Evolutionary conservation across 2,113 vertebrate species (phyloP), one percentile per base, ranked within the genome.

Genomic region (Epinephelus lanceolatus): DNA sequence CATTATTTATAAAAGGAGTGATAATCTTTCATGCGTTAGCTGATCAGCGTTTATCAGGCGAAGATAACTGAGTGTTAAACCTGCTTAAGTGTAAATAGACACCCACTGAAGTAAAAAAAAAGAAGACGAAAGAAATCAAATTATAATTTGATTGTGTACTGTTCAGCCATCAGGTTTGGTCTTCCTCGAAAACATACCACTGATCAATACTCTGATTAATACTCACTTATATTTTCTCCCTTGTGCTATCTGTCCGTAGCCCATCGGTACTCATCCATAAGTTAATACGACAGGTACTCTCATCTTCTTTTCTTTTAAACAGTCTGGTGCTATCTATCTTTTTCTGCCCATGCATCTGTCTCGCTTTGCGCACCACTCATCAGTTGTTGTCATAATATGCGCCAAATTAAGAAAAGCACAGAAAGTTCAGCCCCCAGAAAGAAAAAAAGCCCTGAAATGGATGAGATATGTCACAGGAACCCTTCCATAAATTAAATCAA

Each of bases 401-500:
- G 65, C 13, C 42, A 70, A 60, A 73, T 71, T 63, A 47, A 27
- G 47, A 67, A 49, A 45, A 49, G 19, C 45, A 30, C 15, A 55
- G 56, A 66, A 60, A 42, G 15, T 21, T 33, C 11, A 30, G 9
- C 11, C 47, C 25, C 15, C 37, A 37, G 45, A 40, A 8, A 67
- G 52, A 47, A 49, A 49, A 23, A 33, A 45, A 30, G 40, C 37
- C 5, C 4, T 17, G 0, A 37, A 80, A 81, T 72, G 33, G 51
- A 51, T 68, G 52, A 47, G 52, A 61, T 42, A 67, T 73, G 68
- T 71, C 77, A 78, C 40, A 83, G 53, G 61, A 85, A 62, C 25
- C 5, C 25, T 30, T 68, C 13, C 21, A 82, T 76, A 63, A 83
- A 86, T 68, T 73, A 66, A 85, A 83, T 82, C 27, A 79, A 83